Evolutionary conservation across 2,113 vertebrate species (phyloP), one percentile per base, ranked within the genome.

Genomic region (Microtus ochrogaster): DNA sequence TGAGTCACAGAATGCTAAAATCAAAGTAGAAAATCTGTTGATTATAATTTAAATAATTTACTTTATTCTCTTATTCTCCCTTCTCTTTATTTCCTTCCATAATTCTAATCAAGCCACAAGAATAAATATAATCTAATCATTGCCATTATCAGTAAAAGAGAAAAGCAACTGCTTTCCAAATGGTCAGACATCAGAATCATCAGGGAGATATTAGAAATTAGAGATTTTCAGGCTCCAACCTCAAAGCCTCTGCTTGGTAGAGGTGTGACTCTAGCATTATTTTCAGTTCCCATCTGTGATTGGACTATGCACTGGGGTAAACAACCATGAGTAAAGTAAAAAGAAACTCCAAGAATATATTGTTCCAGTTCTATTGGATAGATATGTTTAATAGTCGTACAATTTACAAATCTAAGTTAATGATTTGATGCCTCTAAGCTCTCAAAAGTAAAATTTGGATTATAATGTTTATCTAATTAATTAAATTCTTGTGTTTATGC

Each of bases 361-460:
- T 88, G 3, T n/a, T 74, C 66, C 0, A 52, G 8, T 63, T 87
- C 17, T 65, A 49, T 81, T 85, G 13, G 13, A 36, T 28, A 85
- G 12, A 72, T 41, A 17, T 12, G 58, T 5, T 65, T 83, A 72
- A 73, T 74, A 76, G 6, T 66, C 16, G 68, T 3, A 16, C 7
- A 39, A 73, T 66, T 86, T 82, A 89, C 61, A 68, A 94, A 73
- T 85, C 47, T 49, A 91, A 47, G 11, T 22, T 88, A 78, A 82
- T 49, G 6, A 58, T 26, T 28, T 83, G 36, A 47, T 63, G 9
- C 44, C 21, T 89, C 8, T 68, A 68, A 58, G 3, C 19, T 33
- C 30, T 91, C 28, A 86, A 88, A 79, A 14, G 3, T 3, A 85
- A 1, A 52, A 8, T 77, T 36, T 74, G 19, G 41, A 78, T 83